Evolutionary conservation across 2,888 invertebrate genomes (phyloP), one percentile per base, ranked within the genome.

Genomic region (Pachydiplax longipennis): DNA sequence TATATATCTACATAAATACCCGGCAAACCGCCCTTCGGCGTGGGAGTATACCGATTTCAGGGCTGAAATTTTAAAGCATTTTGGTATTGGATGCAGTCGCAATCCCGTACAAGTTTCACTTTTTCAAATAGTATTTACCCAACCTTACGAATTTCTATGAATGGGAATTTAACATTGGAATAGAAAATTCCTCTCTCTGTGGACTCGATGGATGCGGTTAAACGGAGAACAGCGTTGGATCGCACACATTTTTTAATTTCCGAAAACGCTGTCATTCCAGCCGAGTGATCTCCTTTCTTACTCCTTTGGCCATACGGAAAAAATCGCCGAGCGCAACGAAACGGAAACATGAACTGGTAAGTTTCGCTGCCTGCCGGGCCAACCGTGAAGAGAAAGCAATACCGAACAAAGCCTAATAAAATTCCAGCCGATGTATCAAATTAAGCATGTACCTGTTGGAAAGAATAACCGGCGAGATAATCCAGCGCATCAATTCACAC

Each of bases 401-500:
- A 61, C 37, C 65, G 65, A 87, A 87, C 61, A 65, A 37, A 31
- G 37, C 22, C 35, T 61, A 65, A 87, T 87, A 37, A 87, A 87
- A 87, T 87, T 65, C 61, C 87, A 87, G 58, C n/a, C 87, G 35
- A 61, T 37, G 61, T n/a, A 37, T 87, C 65, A 61, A 65, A 87
- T 87, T 87, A 87, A 61, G 25, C 61, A 61, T n/a, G 61, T 61
- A 87, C 61, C 35, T 87, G 35, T 35, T 37, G 61, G 87, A 87
- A 87, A 65, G 87, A 87, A 87, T 87, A 61, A 40, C 25, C 25
- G n/a, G n/a, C n/a, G 31, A 12, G 53, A 53, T 25, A 82, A 82
- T 83, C n/a, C 73, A 22, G 13, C 31, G 61, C 87, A 37, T 87
- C 61, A 87, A 35, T 87, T 87, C 61, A 37, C 87, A 65, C 61